Evolutionary conservation across 2,113 vertebrate genomes (phyloP), one percentile per base, ranked within the genome.

Genomic region (Carollia perspicillata): DNA sequence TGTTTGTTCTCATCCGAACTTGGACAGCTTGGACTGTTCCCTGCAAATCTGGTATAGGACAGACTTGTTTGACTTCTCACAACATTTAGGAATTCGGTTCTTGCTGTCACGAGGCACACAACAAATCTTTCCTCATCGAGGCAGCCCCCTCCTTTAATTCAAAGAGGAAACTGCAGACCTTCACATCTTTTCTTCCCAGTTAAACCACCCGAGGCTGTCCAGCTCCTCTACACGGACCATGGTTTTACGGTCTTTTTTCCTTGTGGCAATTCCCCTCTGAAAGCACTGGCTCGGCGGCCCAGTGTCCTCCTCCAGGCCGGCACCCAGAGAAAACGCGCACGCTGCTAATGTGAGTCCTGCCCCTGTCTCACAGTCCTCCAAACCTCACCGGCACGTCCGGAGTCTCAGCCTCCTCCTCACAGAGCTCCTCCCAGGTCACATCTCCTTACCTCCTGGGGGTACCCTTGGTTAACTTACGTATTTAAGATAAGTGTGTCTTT

Each of bases 1-100:
- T 92, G 28, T 91, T 90, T 75, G 66, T 78, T 93, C 60, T 78
- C 63, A 30, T 30, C 16, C 85, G 35, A 17, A 51, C 49, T 78
- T 94, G 44, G 72, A 66, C 40, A 40, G 28, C 14, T 89, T 63
- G 47, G 81, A 72, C 77, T 78, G 18, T 79, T 85, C 6, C 93
- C 37, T 88, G 96, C 89, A 97, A 83, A 90, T 90, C 80, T 51
- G 85, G 22, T 53, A 55, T 35, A 60, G 90, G 37, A 80, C 93
- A 96, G 81, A 66, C 35, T 69, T 55, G 63, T 89, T 69, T 95
- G 77, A 75, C 35, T 88, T 55, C 35, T 23, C 72, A 53, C 0
- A 55, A 42, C 49, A 83, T 88, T 22, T 17, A 85, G 65, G 85
- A 88, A 90, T 93, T 77, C 81, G 72, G 1, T 87, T 81, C 20